These are phyloP conservation scores for Syrista parreyssii DNA, from an alignment of 2,888 invertebrate species.

Conservation along the genomic window DNA sequence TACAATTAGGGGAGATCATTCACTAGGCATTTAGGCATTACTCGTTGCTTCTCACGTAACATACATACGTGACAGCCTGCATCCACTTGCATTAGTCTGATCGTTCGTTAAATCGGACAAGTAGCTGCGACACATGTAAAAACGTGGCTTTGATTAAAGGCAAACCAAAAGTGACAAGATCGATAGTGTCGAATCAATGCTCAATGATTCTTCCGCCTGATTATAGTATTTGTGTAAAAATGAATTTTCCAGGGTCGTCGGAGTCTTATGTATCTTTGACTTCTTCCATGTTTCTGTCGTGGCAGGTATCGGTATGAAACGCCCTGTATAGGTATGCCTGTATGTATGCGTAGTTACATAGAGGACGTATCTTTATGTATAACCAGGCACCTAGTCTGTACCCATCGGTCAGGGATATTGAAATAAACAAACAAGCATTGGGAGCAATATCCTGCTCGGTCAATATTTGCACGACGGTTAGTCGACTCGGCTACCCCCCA, in stretches of 20 bases:
- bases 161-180: neutral
- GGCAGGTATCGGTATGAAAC: neutral
- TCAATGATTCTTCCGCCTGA: neutral
- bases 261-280: neutral
- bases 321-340: neutral
- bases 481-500: conserved; percentile 51
- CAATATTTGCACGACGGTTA: conserved; percentile 65
- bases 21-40: neutral
- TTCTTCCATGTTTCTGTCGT: neutral
- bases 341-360: neutral
- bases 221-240: neutral
- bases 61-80: neutral
- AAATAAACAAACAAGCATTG: conserved; percentile 65
- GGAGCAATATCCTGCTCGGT: conserved; percentile 66
- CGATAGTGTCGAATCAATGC: neutral
- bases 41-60: neutral
- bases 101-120: neutral
- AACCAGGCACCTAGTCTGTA: conserved; percentile 9
- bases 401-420: conserved; percentile 61
- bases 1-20: neutral
- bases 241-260: neutral
- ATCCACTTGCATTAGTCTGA: neutral
- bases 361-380: neutral
- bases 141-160: neutral
- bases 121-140: neutral